These are phyloP conservation scores for Patiria pectinifera DNA, from an alignment of 53 echinoderm and acorn worm species.

Conservation along the genomic window DNA sequence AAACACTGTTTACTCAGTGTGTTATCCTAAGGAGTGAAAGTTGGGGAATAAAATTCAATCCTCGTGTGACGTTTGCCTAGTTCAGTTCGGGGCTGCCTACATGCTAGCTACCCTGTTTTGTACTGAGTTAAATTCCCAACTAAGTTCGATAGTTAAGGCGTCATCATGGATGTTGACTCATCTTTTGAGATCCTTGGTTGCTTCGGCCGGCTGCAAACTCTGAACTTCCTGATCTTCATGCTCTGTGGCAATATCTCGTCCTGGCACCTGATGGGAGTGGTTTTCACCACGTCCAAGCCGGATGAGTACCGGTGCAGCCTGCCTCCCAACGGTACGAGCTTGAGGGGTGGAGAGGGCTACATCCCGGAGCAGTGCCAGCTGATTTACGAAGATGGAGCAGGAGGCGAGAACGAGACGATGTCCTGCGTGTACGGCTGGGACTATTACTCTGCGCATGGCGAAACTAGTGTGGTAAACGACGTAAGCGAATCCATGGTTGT, in stretches of 20 bases:
- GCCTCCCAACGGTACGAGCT: conserved; percentile 14
- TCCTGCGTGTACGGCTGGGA: conserved; percentile 55
- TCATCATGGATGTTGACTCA: conserved; percentile 23
- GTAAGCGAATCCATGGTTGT: conserved; percentile 9
- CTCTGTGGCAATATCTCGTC: background rate
- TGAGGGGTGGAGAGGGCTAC: background rate
- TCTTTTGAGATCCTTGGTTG: background rate
- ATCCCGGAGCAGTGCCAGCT: background rate
- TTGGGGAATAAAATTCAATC: too few species aligned
- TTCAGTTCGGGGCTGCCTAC: too few species aligned
- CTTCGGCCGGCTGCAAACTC: conserved; percentile 23
- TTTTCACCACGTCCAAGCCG: conserved; percentile 2
- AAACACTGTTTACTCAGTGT: too few species aligned
- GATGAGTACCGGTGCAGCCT: conserved; percentile 7
- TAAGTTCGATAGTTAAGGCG: background rate
- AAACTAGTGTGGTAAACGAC: conserved; percentile 60
- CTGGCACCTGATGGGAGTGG: conserved; percentile 32
- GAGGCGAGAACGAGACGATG: conserved; percentile 4
- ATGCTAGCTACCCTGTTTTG: too few species aligned
- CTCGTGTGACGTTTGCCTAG: too few species aligned
- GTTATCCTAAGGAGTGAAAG: background rate
- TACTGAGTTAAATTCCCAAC: background rate
- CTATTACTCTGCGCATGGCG: conserved; percentile 33
- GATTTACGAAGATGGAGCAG: background rate
- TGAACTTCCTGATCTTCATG: background rate